Conservation (phyloP, 2,888 invertebrate species). For the Acanthoscelides obtectus region DNA sequence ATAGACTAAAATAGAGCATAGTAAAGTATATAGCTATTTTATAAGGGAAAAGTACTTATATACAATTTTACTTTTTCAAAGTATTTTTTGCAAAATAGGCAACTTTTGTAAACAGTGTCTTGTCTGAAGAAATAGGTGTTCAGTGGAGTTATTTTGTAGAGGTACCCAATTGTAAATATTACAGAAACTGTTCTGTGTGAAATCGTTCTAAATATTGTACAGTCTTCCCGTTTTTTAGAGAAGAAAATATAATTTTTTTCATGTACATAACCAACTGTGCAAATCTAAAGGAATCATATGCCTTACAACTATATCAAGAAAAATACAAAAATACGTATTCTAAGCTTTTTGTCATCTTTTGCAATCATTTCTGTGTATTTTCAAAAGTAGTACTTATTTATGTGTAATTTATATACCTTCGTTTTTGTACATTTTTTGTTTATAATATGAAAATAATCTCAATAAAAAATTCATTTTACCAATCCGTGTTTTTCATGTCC, state of each 20-base stretch:
- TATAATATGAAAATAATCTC: background rate
- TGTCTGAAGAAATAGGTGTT: slow-evolving; percentile 10
- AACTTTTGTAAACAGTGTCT: slow-evolving; percentile 26
- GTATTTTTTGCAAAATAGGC: slow-evolving; percentile 35
- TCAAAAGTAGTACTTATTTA: slow-evolving; percentile 13
- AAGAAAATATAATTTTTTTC: slow-evolving; percentile 10
- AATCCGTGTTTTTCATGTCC: background rate
- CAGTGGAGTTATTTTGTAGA: slow-evolving; percentile 17
- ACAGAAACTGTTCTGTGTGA: background rate
- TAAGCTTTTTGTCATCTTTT: slow-evolving; percentile 4
- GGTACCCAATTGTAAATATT: slow-evolving; percentile 14
- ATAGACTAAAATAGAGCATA: slow-evolving; percentile 7
- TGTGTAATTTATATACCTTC: slow-evolving; percentile 21
- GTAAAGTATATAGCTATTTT: slow-evolving; percentile 26
- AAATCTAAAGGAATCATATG: slow-evolving; percentile 6
- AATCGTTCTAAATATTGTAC: slow-evolving; percentile 18
- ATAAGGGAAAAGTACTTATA: slow-evolving; percentile 22
- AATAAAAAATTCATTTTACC: background rate
- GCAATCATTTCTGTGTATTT: slow-evolving; percentile 4
- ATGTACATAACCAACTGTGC: slow-evolving; percentile 8
- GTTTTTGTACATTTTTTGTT: slow-evolving; percentile 22
- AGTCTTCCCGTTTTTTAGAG: slow-evolving; percentile 20
- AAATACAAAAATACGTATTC: slow-evolving; percentile 1
- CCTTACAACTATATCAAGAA: slow-evolving; percentile 8
- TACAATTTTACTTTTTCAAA: slow-evolving; percentile 34